Evolutionary conservation across 1,140 invertebrate species (phyloP).

Genomic region (Manduca sexta): DNA sequence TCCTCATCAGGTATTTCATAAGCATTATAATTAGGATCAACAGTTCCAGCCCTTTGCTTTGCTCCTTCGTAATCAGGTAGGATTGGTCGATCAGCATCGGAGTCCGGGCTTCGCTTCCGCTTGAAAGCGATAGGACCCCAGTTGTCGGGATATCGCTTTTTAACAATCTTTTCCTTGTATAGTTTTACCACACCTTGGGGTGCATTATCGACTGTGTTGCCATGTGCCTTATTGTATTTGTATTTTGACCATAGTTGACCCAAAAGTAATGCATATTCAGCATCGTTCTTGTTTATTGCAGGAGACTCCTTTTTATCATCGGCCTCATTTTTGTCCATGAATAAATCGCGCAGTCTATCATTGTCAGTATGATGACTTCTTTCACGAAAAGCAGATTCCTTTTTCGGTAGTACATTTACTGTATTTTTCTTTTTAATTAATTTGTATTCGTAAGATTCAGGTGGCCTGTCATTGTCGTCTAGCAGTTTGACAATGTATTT

Average conservation of each 20-base stretch:
- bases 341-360: slow-evolving; percentile 73
- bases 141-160: slow-evolving; percentile 57
- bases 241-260: slow-evolving; percentile 77
- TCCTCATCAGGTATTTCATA: slow-evolving; percentile 55
- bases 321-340: slow-evolving; percentile 70
- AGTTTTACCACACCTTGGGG: slow-evolving; percentile 60
- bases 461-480: slow-evolving; percentile 40
- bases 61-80: slow-evolving; percentile 45
- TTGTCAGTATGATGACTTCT: slow-evolving; percentile 69
- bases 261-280: slow-evolving; percentile 73
- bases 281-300: slow-evolving; percentile 53
- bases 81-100: slow-evolving; percentile 36
- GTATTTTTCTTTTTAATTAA: slow-evolving; percentile 57
- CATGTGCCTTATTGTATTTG: slow-evolving; percentile 66
- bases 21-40: slow-evolving; percentile 54
- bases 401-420: slow-evolving; percentile 20
- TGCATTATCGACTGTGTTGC: slow-evolving; percentile 34
- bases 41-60: slow-evolving; percentile 49
- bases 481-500: slow-evolving; percentile 58
- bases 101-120: slow-evolving; percentile 62
- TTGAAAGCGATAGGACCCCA: slow-evolving; percentile 71
- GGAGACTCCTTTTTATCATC: slow-evolving; percentile 55
- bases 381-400: slow-evolving; percentile 73
- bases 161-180: slow-evolving; percentile 66
- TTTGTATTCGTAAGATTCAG: slow-evolving; percentile 55